These are phyloP conservation scores for Aegypius monachus DNA, from an alignment of 2,113 vertebrate species.

Conservation along the genomic window DNA sequence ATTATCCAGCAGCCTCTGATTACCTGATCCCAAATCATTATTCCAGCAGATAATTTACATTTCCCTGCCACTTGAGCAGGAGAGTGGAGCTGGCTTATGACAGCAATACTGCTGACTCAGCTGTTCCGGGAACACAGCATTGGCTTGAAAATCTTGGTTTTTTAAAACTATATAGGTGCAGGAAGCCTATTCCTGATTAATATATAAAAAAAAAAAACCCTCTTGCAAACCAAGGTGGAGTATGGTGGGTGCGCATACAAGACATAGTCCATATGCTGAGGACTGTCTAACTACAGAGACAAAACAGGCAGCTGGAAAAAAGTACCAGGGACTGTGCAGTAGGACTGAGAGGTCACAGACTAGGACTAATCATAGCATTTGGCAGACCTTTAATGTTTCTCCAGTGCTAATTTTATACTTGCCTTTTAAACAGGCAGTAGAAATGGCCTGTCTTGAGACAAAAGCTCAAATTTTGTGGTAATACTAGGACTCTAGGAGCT, in stretches of 20 bases:
- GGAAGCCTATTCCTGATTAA: neutral
- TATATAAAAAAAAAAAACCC: neutral
- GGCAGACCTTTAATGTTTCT: neutral
- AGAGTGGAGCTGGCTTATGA: neutral
- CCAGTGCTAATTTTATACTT: neutral
- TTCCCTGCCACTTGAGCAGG: neutral
- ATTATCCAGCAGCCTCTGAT: conserved; percentile 2
- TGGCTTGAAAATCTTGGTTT: neutral
- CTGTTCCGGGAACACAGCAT: neutral
- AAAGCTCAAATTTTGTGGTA: neutral
- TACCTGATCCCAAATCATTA: neutral
- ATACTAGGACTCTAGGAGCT: neutral
- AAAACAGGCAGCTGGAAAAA: conserved; percentile 3
- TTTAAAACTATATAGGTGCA: neutral
- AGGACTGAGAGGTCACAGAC: neutral
- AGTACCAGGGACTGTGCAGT: neutral
- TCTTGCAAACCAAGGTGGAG: neutral
- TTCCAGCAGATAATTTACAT: neutral
- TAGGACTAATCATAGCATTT: neutral
- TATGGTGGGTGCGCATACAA: fast-evolving
- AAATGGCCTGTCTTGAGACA: neutral
- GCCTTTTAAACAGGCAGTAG: neutral
- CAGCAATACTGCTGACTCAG: neutral
- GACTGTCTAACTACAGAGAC: neutral
- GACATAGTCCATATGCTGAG: neutral